Conservation (phyloP, 2,113 vertebrate genomes). For the Aspiorhynchus laticeps region DNA sequence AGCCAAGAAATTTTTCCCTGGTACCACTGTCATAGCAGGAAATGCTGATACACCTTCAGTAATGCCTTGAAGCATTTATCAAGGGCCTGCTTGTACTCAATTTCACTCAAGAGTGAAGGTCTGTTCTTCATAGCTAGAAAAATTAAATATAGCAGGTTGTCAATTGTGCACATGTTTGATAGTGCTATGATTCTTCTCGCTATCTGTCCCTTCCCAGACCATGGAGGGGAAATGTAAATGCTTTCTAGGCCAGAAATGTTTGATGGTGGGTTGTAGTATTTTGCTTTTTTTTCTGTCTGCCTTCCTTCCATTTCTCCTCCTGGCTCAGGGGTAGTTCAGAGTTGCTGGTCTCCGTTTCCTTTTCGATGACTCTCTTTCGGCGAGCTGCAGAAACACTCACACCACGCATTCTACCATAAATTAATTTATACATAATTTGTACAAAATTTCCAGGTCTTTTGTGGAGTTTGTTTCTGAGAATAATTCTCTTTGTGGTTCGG, state of each 20-base stretch:
- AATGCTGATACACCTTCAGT: neutral
- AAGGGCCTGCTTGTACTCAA: neutral
- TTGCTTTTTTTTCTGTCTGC: neutral
- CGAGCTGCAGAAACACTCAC: neutral
- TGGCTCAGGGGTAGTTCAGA: neutral
- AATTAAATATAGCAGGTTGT: neutral
- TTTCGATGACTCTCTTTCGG: neutral
- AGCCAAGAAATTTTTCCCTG: neutral
- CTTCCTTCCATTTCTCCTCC: neutral
- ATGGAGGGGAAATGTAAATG: neutral
- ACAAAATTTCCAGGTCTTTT: neutral
- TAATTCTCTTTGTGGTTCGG: neutral
- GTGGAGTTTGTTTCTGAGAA: slow-evolving; percentile 17
- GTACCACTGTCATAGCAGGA: neutral
- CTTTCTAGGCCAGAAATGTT: too few relatives aligned
- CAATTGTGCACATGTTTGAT: neutral
- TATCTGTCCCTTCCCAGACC: neutral
- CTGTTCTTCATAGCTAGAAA: neutral
- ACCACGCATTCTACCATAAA: neutral
- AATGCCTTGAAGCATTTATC: neutral
- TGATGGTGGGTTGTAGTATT: neutral
- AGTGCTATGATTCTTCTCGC: neutral
- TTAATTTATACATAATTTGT: slow-evolving; percentile 23
- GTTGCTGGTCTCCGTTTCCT: neutral
- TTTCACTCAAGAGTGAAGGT: neutral